phyloP scores from a whole-genome alignment of 1,140 invertebrate species.

The Temnothorax curvispinosus region DNA sequence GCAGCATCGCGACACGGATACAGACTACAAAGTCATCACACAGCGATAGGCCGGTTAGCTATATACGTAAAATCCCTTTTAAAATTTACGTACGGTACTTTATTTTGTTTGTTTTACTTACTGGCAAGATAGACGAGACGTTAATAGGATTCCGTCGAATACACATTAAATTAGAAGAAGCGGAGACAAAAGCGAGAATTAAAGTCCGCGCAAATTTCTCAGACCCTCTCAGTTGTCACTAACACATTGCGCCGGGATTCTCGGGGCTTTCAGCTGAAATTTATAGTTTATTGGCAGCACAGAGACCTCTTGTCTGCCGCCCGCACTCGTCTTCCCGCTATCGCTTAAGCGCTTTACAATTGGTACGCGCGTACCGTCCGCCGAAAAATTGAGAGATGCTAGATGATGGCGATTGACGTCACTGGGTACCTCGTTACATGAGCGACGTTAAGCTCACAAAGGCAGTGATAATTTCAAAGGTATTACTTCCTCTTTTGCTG shows the following conservation, averaged over 20 bases:
- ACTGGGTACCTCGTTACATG: conserved; percentile 5
- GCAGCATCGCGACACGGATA: neutral
- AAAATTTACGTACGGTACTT: neutral
- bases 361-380: neutral
- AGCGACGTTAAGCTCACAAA: conserved; percentile 23
- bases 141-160: conserved; percentile 2
- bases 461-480: neutral
- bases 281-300: conserved; percentile 31
- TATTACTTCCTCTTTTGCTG: conserved; percentile 13
- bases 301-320: neutral
- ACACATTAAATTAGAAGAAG: neutral
- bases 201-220: conserved; percentile 19
- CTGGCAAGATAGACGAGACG: neutral
- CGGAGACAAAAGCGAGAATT: neutral
- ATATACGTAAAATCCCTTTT: neutral
- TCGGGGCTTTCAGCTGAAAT: conserved; percentile 3
- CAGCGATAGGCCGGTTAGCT: neutral
- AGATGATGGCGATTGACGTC: neutral
- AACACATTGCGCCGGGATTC: conserved; percentile 6
- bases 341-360: conserved; percentile 33
- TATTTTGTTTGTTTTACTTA: neutral
- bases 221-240: conserved; percentile 11
- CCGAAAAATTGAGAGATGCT: conserved; percentile 23
- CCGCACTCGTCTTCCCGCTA: neutral
- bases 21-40: neutral